These are phyloP conservation scores for Labia minor DNA, from an alignment of 2,888 invertebrate species.

Conservation along the genomic window DNA sequence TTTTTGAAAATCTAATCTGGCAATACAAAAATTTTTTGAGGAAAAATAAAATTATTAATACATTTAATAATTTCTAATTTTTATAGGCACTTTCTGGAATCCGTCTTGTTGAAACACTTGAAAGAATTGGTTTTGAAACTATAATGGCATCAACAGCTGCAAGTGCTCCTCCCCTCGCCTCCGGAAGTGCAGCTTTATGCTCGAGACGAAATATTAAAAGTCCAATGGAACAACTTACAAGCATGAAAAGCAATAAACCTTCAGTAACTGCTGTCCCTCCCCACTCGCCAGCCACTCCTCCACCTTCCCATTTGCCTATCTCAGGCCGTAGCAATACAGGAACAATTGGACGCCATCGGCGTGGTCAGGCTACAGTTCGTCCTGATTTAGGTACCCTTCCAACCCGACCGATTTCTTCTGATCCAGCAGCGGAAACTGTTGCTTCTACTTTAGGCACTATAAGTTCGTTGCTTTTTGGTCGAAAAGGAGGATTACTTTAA, in stretches of 20 bases:
- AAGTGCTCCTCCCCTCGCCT: slow-evolving; percentile 47
- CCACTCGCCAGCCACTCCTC: slow-evolving; percentile 31
- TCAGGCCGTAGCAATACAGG: slow-evolving; percentile 32
- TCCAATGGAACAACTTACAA: slow-evolving; percentile 69
- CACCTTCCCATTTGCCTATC: slow-evolving; percentile 36
- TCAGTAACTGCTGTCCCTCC: slow-evolving; percentile 23
- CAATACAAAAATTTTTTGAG: too few relatives aligned
- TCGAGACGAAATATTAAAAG: slow-evolving; percentile 53
- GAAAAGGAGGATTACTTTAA: slow-evolving; percentile 73
- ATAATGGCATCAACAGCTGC: slow-evolving; percentile 50
- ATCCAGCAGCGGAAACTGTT: slow-evolving; percentile 27
- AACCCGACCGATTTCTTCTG: slow-evolving; percentile 26
- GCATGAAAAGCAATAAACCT: slow-evolving; percentile 45
- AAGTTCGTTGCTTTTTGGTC: slow-evolving; percentile 67
- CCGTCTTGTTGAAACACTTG: slow-evolving; percentile 52
- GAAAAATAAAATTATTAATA: too few relatives aligned
- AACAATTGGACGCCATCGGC: slow-evolving; percentile 19
- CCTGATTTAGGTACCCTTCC: slow-evolving; percentile 34
- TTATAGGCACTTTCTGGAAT: slow-evolving; percentile 40
- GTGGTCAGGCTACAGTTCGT: slow-evolving; percentile 27
- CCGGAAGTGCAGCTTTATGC: slow-evolving; percentile 49
- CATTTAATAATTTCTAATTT: too few relatives aligned
- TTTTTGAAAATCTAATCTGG: too few relatives aligned
- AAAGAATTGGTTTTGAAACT: slow-evolving; percentile 55
- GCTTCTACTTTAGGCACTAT: slow-evolving; percentile 52